phyloP scores from a whole-genome alignment of 2,888 invertebrate genomes.

The Idaea straminata region DNA sequence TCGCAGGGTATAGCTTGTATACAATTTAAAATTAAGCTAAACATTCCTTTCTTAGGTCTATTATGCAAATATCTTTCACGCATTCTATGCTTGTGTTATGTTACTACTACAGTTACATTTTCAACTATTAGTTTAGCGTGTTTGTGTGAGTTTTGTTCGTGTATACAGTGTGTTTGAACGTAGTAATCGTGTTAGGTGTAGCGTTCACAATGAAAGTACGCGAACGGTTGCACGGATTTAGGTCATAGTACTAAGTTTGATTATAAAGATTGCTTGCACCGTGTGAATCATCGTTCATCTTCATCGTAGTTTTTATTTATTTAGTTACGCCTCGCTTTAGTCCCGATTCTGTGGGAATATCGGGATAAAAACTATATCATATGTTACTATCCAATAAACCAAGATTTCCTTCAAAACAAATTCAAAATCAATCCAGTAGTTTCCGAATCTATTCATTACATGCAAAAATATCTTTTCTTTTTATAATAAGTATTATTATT shows the following conservation, averaged over 20 bases:
- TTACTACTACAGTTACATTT: slow-evolving; percentile 36
- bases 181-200: slow-evolving; percentile 34
- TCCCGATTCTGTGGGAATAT: no score
- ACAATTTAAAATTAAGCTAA: slow-evolving; percentile 35
- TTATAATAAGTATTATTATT: no score
- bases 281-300: slow-evolving; percentile 77
- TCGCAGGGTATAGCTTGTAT: no score
- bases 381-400: no score
- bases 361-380: no score
- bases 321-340: background rate
- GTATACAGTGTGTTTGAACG: slow-evolving; percentile 16
- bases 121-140: slow-evolving; percentile 23
- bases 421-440: no score
- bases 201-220: slow-evolving; percentile 79
- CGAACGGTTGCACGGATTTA: slow-evolving; percentile 74
- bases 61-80: slow-evolving; percentile 48
- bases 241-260: slow-evolving; percentile 78
- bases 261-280: slow-evolving; percentile 74
- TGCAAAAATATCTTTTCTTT: no score
- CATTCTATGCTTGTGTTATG: slow-evolving; percentile 40
- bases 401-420: no score
- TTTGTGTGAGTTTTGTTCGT: slow-evolving; percentile 29
- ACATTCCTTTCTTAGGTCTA: slow-evolving; percentile 39
- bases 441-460: no score
- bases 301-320: slow-evolving; percentile 29